Base-by-base conservation (phyloP, 2,888 invertebrate species). In the Leptodirus hochenwartii region DNA sequence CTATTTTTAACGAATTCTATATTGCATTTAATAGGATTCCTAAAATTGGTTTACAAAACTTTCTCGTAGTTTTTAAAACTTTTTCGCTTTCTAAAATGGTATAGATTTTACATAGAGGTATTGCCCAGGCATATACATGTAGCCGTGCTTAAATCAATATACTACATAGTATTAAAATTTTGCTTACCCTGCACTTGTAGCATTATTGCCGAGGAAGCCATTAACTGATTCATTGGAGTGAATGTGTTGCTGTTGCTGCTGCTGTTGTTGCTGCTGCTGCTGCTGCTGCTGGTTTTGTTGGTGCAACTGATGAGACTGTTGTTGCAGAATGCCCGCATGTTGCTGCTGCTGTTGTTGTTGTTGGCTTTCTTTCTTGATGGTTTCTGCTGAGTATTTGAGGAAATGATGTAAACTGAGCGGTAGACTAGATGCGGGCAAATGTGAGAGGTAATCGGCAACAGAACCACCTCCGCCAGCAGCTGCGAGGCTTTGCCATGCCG, bases 381-480 rank as follows among this genome's bases (percentile, higher is more conserved):
- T 75, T 45, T 74, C 72, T 0, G 74, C 73, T 2, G 81, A 80
- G 54, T 82, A 82, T 52, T 81, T 82, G 20, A 84, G 62, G 41
- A 84, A 74, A 50, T 84, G 82, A 49, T 84, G 84, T 29, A 84
- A 56, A 15, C 80, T 80, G 31, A 84, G 54, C 0, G 82, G 82
- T 40, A 76, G 50, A 14, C 73, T 73, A 23, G 70, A 71, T 29
- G 75, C 70, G 26, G 76, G 74, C 39, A 84, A 55, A 35, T 82
- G 79, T 5, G 81, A 80, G 34, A 84, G 62, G 52, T 84, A 84
- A 55, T 84, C 82, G 6, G 81, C 82, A 5, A 84, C 82, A 1
- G 81, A 78, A 1, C 79, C 75, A 30, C 80, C 79, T 1, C 79
- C 75, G 30, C 80, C 79, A 5, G 59, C 51, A 17, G 59, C 46